These are phyloP conservation scores for Coptodon bakossiorum DNA, from an alignment of 2,113 vertebrate species.

Conservation along the genomic window DNA sequence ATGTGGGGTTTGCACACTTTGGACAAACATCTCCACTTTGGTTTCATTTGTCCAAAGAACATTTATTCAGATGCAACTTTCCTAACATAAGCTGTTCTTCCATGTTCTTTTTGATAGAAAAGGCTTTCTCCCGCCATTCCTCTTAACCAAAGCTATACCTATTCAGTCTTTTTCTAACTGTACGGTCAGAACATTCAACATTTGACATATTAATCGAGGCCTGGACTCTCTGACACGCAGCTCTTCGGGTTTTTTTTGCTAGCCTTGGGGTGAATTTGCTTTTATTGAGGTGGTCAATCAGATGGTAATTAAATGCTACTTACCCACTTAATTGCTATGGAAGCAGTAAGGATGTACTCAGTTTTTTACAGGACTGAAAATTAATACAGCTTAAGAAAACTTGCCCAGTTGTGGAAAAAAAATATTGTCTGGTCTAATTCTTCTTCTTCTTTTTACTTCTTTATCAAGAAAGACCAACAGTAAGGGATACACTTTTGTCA, in stretches of 20 bases:
- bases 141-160: neutral
- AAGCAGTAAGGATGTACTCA: neutral
- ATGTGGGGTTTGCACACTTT: neutral
- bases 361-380: neutral
- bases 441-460: neutral
- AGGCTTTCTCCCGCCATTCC: neutral
- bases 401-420: neutral
- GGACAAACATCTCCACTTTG: neutral
- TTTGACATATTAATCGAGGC: neutral
- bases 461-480: neutral
- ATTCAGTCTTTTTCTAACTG: neutral
- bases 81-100: neutral
- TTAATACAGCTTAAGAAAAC: neutral
- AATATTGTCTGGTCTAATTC: neutral
- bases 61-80: neutral
- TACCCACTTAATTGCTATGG: neutral
- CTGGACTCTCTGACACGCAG: neutral
- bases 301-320: neutral
- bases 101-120: neutral
- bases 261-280: neutral
- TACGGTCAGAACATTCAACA: neutral
- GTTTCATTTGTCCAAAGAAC: neutral
- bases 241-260: neutral
- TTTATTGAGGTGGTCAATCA: neutral
- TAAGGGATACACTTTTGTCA: neutral